These are phyloP conservation scores for Drosophila willistoni DNA, from an alignment of 1,140 invertebrate species.

Conservation along the genomic window DNA sequence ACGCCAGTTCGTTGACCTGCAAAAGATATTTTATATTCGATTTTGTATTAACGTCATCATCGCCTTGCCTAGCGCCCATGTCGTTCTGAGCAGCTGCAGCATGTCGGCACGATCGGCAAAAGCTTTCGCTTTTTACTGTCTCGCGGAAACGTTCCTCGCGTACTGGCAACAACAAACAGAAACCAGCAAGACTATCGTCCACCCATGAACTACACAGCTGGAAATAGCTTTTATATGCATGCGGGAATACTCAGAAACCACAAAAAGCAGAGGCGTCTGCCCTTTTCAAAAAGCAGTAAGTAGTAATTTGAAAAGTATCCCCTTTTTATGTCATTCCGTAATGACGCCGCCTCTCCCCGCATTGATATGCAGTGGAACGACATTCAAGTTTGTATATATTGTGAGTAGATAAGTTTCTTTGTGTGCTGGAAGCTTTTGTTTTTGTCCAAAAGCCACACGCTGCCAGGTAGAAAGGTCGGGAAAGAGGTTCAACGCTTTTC, in stretches of 20 bases:
- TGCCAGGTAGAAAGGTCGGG: slow-evolving; percentile 21
- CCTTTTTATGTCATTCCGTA: neutral
- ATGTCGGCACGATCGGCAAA: slow-evolving; percentile 24
- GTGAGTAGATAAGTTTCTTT: neutral
- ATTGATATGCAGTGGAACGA: slow-evolving; percentile 1
- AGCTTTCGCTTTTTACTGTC: slow-evolving; percentile 29
- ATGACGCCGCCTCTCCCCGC: neutral
- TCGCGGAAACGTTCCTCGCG: slow-evolving; percentile 19
- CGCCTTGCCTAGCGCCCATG: slow-evolving; percentile 39
- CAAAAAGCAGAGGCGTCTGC: neutral
- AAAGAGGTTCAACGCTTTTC: slow-evolving; percentile 53
- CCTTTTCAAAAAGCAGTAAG: neutral
- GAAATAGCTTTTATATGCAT: slow-evolving; percentile 43
- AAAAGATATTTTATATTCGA: neutral
- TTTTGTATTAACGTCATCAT: neutral
- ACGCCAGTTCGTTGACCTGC: slow-evolving; percentile 54
- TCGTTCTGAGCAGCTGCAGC: slow-evolving; percentile 51
- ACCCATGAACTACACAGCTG: neutral
- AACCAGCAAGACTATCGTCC: slow-evolving; percentile 1
- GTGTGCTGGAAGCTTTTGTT: neutral
- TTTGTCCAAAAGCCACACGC: slow-evolving; percentile 1
- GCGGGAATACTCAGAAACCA: neutral
- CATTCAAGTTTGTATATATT: slow-evolving; percentile 27
- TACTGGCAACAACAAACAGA: slow-evolving; percentile 11
- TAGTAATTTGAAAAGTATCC: too few relatives aligned